Evolutionary conservation across 2,113 vertebrate genomes (phyloP).

Genomic region (Rhea pennata): DNA sequence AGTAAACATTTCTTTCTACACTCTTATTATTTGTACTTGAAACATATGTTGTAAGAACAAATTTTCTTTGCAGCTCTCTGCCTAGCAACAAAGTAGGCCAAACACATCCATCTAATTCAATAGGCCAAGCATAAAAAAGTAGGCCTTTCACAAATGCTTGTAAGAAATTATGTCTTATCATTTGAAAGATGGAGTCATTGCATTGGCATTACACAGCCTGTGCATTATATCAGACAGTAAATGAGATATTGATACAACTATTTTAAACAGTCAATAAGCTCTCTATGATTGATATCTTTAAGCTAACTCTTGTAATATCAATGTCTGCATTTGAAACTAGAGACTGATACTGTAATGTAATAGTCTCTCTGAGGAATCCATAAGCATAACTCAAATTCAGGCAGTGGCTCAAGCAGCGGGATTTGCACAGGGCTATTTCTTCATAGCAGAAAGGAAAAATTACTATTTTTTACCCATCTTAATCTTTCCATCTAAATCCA

Average conservation of each 20-base stretch:
- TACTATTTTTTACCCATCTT: neutral
- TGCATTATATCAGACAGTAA: slow-evolving; percentile 80
- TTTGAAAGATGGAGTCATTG: slow-evolving; percentile 61
- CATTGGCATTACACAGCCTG: slow-evolving; percentile 52
- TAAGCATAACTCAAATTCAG: slow-evolving; percentile 65
- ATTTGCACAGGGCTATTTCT: slow-evolving; percentile 42
- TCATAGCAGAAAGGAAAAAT: slow-evolving; percentile 15
- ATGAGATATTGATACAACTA: slow-evolving; percentile 85
- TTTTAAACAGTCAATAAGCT: slow-evolving; percentile 78
- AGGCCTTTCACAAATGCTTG: slow-evolving; percentile 35
- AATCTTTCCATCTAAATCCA: neutral
- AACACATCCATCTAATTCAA: slow-evolving; percentile 1
- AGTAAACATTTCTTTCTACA: slow-evolving; percentile 4
- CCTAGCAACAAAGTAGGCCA: neutral
- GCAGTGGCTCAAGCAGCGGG: neutral
- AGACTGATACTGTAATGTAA: slow-evolving; percentile 68
- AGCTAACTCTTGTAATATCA: slow-evolving; percentile 70
- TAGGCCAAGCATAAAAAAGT: slow-evolving; percentile 26
- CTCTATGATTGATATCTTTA: slow-evolving; percentile 79
- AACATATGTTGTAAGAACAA: neutral
- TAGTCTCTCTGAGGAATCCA: slow-evolving; percentile 69
- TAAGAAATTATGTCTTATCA: slow-evolving; percentile 62
- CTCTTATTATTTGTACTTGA: neutral
- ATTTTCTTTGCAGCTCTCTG: neutral
- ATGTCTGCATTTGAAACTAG: slow-evolving; percentile 60